Conservation (phyloP, 2,797 vertebrate genomes). For the Melanotaenia boesemani region DNA sequence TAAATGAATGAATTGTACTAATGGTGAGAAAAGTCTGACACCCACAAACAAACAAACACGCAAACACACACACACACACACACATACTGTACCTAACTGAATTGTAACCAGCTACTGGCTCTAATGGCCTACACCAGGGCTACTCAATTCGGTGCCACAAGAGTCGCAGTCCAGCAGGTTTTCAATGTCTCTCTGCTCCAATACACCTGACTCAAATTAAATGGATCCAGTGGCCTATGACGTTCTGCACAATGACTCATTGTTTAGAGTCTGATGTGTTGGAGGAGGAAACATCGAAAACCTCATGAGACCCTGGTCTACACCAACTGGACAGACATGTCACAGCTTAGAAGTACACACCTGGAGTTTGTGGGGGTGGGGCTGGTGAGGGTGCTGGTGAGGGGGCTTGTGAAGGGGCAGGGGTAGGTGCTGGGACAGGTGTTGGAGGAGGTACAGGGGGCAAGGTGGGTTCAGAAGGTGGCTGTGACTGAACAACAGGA, state of each 20-base stretch:
- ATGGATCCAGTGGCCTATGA: no score
- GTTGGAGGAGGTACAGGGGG: constrained; percentile 16
- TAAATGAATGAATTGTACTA: constrained; percentile 12
- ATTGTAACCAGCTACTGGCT: constrained; percentile 1
- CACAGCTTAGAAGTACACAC: constrained; percentile 66
- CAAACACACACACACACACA: not conserved
- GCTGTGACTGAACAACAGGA: constrained; percentile 12
- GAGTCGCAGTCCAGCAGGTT: no score
- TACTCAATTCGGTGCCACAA: no score
- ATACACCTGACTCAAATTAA: no score
- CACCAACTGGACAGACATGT: constrained; percentile 3
- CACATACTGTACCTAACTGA: not conserved
- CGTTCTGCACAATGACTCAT: no score
- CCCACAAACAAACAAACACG: not conserved
- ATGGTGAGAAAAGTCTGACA: not conserved
- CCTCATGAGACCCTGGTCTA: not conserved
- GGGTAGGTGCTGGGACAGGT: not conserved
- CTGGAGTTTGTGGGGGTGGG: constrained; percentile 72
- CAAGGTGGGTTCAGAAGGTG: not conserved
- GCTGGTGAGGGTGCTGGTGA: constrained; percentile 44
- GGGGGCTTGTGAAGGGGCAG: constrained; percentile 21
- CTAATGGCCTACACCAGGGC: not conserved
- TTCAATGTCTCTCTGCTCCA: no score
- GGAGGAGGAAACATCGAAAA: no score
- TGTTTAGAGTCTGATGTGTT: no score